phyloP scores from a whole-genome alignment of 2,113 vertebrate genomes.

The Furnarius figulus region DNA sequence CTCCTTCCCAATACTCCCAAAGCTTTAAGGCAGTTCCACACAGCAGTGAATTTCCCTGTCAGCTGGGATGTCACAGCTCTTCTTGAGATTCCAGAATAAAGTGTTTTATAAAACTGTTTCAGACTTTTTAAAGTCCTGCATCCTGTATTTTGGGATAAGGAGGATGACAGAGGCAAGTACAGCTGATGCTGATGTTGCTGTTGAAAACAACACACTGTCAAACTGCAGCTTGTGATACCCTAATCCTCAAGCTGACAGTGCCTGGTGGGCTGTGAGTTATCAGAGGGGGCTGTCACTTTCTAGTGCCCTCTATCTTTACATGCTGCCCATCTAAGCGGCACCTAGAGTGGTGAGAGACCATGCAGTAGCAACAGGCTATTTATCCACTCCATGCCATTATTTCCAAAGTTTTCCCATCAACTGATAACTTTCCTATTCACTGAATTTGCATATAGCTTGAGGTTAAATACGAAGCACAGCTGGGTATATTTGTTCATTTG shows the following conservation, averaged over 20 bases:
- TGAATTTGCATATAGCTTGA: not conserved
- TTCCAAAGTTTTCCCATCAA: not conserved
- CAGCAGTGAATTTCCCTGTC: not conserved
- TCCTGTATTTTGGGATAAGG: not conserved
- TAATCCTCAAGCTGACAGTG: not conserved
- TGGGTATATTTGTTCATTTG: not conserved
- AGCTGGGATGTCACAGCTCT: not conserved
- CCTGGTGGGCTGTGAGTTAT: not conserved
- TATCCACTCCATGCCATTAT: not conserved
- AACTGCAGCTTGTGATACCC: not conserved
- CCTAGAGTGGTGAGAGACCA: not conserved
- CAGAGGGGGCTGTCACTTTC: not conserved
- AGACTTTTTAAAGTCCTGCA: not conserved
- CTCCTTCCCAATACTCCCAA: not conserved
- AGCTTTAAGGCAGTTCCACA: not conserved
- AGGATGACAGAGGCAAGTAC: not conserved
- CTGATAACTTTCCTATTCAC: not conserved
- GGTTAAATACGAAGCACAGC: not conserved
- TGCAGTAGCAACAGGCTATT: not conserved
- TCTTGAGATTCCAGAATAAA: not conserved
- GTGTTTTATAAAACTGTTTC: not conserved
- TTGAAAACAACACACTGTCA: not conserved
- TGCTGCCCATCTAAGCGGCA: not conserved
- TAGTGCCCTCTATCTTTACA: not conserved
- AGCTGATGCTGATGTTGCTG: not conserved